Base-by-base conservation (phyloP, 2,888 invertebrate genomes). In the Xestia sexstrigata region DNA sequence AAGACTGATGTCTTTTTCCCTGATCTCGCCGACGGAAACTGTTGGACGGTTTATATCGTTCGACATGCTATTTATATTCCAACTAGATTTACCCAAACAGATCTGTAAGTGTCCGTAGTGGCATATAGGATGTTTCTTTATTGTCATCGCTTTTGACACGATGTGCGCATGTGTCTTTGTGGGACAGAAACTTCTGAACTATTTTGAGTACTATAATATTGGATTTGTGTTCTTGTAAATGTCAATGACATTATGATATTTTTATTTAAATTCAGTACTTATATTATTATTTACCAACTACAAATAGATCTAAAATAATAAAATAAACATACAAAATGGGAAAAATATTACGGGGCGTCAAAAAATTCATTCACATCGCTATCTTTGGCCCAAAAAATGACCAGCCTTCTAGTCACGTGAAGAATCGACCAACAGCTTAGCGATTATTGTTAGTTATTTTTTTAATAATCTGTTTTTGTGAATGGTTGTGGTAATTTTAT, bases 41-140 rank as follows among this genome's bases (percentile, higher is more conserved):
- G 58, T 63, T 47, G 55, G 26, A 74, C 42, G 58, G 63, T 74
- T 70, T 82, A 76, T 52, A 63, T 47, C 68, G 20, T 60, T 68
- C 42, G 58, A 81, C 67, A 47, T n/a, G 20, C 71, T 82, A 85
- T 81, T 85, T 77, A 70, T 77, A 77, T 77, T 70, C 66, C 58
- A 13, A 42, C 66, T 63, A 77, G 66, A 85, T 77, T 74, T 77
- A 82, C 72, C 66, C 77, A 45, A 39, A 42, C 35, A n/a, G 39
- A 81, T 76, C 42, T 74, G 63, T 72, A 69, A 74, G 69, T 74
- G 76, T 72, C 74, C 17, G 26, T 52, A n/a, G 58, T 71, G 75
- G 47, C 23, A 20, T 86, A 76, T 72, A 70, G 45, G 7, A 65
- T 75, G 73, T 80, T 78, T 83, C 84, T 85, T 86, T 85, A 86